Evolutionary conservation across 2,113 vertebrate genomes (phyloP).

Genomic region (Prionailurus bengalensis): DNA sequence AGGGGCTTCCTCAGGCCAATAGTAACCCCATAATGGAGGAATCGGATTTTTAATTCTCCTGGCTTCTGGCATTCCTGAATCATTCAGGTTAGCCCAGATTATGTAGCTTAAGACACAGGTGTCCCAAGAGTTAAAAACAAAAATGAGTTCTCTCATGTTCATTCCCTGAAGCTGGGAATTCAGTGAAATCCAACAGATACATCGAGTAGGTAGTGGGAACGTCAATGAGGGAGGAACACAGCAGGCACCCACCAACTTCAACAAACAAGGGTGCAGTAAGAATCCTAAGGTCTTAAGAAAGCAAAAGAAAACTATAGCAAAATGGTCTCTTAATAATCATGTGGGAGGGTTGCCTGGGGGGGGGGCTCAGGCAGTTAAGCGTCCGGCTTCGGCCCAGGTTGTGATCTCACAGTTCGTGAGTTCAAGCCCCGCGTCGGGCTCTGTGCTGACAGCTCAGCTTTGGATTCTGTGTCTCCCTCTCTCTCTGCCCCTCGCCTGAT

Average conservation of each 20-base stretch:
- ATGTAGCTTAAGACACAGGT: background rate
- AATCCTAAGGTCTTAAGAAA: background rate
- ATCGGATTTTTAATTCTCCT: background rate
- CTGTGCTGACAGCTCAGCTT: too few relatives aligned
- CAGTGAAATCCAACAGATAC: background rate
- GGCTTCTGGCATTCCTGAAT: background rate
- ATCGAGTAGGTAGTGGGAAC: background rate
- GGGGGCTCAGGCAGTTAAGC: too few relatives aligned
- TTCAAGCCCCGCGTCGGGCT: too few relatives aligned
- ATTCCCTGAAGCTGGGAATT: background rate
- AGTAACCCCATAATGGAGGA: background rate
- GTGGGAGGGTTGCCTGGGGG: too few relatives aligned
- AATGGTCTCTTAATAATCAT: background rate
- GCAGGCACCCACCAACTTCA: background rate
- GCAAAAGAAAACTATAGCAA: background rate
- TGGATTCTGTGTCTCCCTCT: too few relatives aligned
- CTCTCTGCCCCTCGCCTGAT: too few relatives aligned
- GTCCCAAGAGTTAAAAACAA: slow-evolving; percentile 3
- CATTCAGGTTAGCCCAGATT: background rate
- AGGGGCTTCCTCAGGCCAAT: background rate
- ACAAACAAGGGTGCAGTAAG: background rate
- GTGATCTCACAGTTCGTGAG: too few relatives aligned
- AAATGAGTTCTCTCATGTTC: background rate
- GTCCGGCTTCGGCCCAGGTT: too few relatives aligned
- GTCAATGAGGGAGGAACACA: background rate